A percentile compares a stretch with the other conserved stretches of the same genome.
These are phyloP conservation scores for Trachemys scripta DNA, from an alignment of 2,113 vertebrate genomes.

Conservation along the genomic window DNA sequence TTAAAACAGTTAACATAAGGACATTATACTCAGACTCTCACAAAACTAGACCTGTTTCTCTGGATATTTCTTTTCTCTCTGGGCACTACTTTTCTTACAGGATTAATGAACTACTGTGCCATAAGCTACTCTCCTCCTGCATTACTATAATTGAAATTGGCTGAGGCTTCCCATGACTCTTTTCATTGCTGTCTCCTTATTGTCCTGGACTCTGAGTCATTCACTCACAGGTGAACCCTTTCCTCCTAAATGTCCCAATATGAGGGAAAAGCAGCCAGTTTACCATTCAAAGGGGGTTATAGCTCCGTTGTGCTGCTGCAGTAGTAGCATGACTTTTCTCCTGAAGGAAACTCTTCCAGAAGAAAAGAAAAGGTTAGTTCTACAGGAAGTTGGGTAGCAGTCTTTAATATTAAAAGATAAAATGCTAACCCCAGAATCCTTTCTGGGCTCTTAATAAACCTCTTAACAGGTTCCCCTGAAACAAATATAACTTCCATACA, in stretches of 20 bases:
- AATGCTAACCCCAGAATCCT: not conserved
- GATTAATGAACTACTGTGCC: no score
- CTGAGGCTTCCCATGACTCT: not conserved
- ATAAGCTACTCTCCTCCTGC: not conserved
- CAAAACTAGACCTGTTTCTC: not conserved
- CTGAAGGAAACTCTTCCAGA: not conserved
- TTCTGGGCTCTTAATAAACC: not conserved
- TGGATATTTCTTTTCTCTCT: not conserved
- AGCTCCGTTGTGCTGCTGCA: no score
- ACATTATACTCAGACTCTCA: not conserved
- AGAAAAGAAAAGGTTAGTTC: not conserved
- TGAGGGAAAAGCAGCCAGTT: not conserved
- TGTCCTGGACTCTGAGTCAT: not conserved
- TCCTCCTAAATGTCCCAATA: not conserved
- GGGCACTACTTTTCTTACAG: not conserved
- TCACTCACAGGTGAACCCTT: not conserved
- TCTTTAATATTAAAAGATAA: not conserved
- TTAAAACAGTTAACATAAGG: not conserved
- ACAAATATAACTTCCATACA: not conserved
- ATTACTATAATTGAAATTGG: not conserved
- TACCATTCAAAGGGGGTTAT: not conserved
- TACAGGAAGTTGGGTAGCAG: not conserved
- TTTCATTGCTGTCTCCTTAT: not conserved
- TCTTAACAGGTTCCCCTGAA: not conserved
- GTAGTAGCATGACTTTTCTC: not conserved